These are phyloP conservation scores for Noturus placidus DNA, from an alignment of 2,113 vertebrate species.

Conservation along the genomic window DNA sequence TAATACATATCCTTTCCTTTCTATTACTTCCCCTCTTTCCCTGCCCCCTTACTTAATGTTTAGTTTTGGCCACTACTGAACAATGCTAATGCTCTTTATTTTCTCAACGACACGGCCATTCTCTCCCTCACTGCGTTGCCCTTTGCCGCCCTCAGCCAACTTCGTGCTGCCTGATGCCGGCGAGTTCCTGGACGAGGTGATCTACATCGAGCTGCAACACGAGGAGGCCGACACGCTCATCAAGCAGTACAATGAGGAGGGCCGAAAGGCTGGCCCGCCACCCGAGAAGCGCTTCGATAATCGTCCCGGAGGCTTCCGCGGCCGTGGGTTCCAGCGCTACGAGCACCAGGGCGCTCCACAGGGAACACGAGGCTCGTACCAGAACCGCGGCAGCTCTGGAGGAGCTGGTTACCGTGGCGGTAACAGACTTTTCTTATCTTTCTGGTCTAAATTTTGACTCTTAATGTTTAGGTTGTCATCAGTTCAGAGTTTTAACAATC, in stretches of 20 bases:
- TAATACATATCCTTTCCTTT: constrained; percentile 42
- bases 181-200: constrained; percentile 85
- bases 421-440: neutral
- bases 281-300: constrained; percentile 88
- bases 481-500: neutral
- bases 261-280: constrained; percentile 82
- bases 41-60: constrained; percentile 50
- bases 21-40: constrained; percentile 27
- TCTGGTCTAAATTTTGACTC: neutral
- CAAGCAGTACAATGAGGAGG: constrained; percentile 88
- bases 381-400: constrained; percentile 73
- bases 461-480: neutral
- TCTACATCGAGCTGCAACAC: constrained; percentile 77
- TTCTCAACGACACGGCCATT: constrained; percentile 48
- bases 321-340: constrained; percentile 81
- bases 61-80: constrained; percentile 50
- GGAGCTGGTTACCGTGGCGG: constrained; percentile 60
- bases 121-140: constrained; percentile 55
- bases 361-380: constrained; percentile 72
- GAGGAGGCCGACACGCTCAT: constrained; percentile 83
- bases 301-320: constrained; percentile 75
- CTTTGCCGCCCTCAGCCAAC: constrained; percentile 76
- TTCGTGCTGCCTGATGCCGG: constrained; percentile 82
- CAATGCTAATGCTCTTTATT: constrained; percentile 51
- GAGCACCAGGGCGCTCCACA: constrained; percentile 78